A percentile compares a stretch with the other conserved stretches of the same genome.
Evolutionary conservation across 2,888 invertebrate species (phyloP).

Genomic region (Torymus texanus): DNA sequence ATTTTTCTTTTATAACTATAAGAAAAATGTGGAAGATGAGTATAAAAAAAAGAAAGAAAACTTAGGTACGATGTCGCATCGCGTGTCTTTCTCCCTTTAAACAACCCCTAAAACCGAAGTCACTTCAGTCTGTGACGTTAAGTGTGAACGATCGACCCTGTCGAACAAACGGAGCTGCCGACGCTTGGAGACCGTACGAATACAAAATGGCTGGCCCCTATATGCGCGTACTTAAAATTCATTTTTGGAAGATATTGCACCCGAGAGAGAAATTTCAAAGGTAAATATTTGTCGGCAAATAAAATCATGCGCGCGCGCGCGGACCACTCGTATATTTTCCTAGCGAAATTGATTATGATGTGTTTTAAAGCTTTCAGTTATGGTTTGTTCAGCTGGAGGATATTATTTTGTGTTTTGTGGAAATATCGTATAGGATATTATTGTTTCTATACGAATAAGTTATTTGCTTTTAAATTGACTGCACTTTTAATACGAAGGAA

Average conservation of each 20-base stretch:
- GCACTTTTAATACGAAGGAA: no score
- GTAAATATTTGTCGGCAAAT: slow-evolving; percentile 37
- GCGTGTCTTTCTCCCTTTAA: slow-evolving; percentile 66
- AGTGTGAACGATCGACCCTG: slow-evolving; percentile 71
- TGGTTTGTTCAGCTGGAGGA: no score
- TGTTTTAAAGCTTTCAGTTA: no score
- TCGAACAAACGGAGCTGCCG: not conserved
- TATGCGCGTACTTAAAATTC: slow-evolving; percentile 11
- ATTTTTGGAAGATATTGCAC: not conserved
- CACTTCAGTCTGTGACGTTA: slow-evolving; percentile 68
- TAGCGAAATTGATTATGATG: no score
- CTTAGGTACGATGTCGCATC: slow-evolving; percentile 50
- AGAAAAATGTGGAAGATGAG: not conserved
- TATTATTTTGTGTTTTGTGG: no score
- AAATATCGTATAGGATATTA: no score
- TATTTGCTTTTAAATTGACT: no score
- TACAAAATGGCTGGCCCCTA: slow-evolving; percentile 33
- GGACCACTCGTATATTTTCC: not conserved
- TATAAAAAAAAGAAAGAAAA: not conserved
- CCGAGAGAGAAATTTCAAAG: slow-evolving; percentile 22
- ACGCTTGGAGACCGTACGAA: slow-evolving; percentile 18
- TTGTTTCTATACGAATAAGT: no score
- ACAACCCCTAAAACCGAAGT: slow-evolving; percentile 70
- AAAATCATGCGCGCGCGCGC: not conserved
- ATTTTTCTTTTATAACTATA: not conserved